Base-by-base conservation (phyloP, 2,888 invertebrate species). In the Drosophila histrio region DNA sequence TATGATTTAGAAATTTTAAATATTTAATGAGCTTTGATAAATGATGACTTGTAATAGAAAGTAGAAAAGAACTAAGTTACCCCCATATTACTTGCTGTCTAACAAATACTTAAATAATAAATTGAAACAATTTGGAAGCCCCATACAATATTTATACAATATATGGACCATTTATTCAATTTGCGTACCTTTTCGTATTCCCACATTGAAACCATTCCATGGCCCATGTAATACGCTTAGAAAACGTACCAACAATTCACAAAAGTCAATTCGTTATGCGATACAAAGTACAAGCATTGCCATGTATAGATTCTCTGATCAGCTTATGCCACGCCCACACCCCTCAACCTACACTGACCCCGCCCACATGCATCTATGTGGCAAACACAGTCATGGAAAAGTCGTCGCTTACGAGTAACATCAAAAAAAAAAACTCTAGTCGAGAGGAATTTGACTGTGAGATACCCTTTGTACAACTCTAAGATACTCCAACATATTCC, bases 271-370 rank as follows among this genome's bases (percentile, higher is more conserved):
- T 47, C 6, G 26, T 57, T 21, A 15, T 43, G 32, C 30, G 52
- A 52, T 49, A 9, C 32, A 34, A 8, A 30, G 36, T 34, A 34
- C 43, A 17, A 47, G 34, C 19, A 50, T 69, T 57, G 47, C 39
- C 39, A 36, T 47, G 38, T 38, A 47, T 67, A 58, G 71, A 38
- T 47, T 38, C 47, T 24, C 38, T 76, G 59, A 76, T 72, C 72
- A 66, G 73, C 73, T 76, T 73, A 76, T 24, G 74, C 36, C 52
- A 59, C 54, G 53, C 65, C 52, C 30, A 28, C 11, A 6, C 34
- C 17, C 21, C 36, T n/a, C n/a, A n/a, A 5, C 50, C 26, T 34
- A 61, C 6, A 9, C 17, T 26, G 2, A 44, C 1, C 2, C 11
- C 58, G 47, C 62, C 57, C 57, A 50, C 54, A 54, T 6, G 44